Conservation (phyloP, 2,888 invertebrate genomes). For the Geotrupes spiniger region DNA sequence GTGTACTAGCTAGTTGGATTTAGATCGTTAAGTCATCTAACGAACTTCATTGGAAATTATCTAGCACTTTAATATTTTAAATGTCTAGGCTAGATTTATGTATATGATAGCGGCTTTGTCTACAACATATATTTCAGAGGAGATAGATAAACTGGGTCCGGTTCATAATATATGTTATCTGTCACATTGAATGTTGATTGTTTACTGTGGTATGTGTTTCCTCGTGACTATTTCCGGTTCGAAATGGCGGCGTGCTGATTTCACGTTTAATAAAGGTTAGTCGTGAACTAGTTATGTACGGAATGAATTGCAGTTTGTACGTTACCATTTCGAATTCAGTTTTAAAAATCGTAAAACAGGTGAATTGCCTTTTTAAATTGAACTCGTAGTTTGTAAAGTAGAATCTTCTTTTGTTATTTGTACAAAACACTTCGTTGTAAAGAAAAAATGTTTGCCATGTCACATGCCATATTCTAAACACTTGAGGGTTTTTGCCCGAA, state of each 20-base stretch:
- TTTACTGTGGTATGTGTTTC: slow-evolving; percentile 42
- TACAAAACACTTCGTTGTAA: slow-evolving; percentile 32
- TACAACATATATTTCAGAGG: too few relatives aligned
- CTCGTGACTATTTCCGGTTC: slow-evolving; percentile 27
- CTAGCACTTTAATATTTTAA: too few relatives aligned
- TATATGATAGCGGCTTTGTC: too few relatives aligned
- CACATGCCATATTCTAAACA: slow-evolving; percentile 45
- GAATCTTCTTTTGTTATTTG: slow-evolving; percentile 34
- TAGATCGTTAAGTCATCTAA: too few relatives aligned
- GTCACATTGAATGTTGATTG: slow-evolving; percentile 47
- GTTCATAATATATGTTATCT: slow-evolving; percentile 40
- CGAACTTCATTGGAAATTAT: too few relatives aligned
- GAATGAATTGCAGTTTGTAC: too few relatives aligned
- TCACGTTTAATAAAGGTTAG: neutral
- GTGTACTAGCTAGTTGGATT: too few relatives aligned
- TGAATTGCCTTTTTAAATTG: slow-evolving; percentile 30
- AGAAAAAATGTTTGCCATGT: slow-evolving; percentile 38
- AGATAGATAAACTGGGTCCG: too few relatives aligned
- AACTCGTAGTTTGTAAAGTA: slow-evolving; percentile 26
- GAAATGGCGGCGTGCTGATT: slow-evolving; percentile 6
- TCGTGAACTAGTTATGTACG: neutral
- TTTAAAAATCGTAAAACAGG: slow-evolving; percentile 24
- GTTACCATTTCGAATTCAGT: too few relatives aligned
- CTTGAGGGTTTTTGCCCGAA: slow-evolving; percentile 30
- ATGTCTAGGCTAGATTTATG: too few relatives aligned